Conservation (phyloP, 1,140 invertebrate species). For the Ostrea edulis region DNA sequence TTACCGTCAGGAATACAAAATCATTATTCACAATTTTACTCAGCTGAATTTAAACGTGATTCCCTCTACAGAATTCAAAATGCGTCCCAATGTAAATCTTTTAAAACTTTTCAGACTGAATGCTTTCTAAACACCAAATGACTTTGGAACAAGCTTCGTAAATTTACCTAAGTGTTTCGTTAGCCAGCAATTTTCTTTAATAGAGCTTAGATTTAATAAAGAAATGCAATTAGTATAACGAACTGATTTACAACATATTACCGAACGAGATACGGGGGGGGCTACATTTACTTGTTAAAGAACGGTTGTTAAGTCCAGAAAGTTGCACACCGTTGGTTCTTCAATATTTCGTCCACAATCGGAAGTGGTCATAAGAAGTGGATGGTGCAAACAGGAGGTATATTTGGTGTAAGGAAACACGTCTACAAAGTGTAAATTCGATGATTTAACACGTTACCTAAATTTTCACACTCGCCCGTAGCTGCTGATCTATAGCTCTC, state of each 20-base stretch:
- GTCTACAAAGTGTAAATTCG: too few species aligned
- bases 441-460: too few species aligned
- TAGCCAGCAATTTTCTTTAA: constrained; percentile 23
- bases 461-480: too few species aligned
- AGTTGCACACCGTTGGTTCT: background rate
- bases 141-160: background rate
- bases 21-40: too few species aligned
- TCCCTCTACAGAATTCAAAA: background rate
- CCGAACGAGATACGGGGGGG: background rate
- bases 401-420: too few species aligned
- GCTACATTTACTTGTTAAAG: too few species aligned
- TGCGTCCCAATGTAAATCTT: background rate
- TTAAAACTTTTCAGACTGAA: background rate
- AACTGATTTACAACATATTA: constrained; percentile 30
- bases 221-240: constrained; percentile 37
- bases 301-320: too few species aligned
- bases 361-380: too few species aligned
- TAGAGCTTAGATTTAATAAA: constrained; percentile 36
- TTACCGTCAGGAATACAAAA: too few species aligned
- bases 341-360: background rate
- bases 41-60: too few species aligned
- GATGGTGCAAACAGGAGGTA: too few species aligned
- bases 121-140: background rate
- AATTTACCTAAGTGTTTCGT: constrained; percentile 4
- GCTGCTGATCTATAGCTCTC: too few species aligned